Evolutionary conservation across 2,888 invertebrate species (phyloP).

Genomic region (Drosophila borealis): DNA sequence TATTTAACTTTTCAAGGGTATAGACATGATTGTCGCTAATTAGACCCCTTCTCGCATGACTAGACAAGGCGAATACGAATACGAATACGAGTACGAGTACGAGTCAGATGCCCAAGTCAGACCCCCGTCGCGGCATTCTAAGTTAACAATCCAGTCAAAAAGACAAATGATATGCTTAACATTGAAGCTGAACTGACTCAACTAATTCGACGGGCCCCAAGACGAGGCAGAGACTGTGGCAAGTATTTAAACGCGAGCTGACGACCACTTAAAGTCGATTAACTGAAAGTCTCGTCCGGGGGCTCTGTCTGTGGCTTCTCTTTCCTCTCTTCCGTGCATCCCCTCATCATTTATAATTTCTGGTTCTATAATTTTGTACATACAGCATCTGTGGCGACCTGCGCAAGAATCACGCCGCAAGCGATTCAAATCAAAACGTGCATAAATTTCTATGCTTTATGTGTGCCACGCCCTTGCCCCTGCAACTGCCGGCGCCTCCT

Average conservation of each 20-base stretch:
- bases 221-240: constrained; percentile 13
- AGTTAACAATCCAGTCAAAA: constrained; percentile 40
- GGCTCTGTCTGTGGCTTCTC: constrained; percentile 16
- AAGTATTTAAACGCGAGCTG: constrained; percentile 45
- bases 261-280: constrained; percentile 66
- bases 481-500: not conserved
- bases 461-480: constrained; percentile 6
- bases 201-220: constrained; percentile 26
- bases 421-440: constrained; percentile 68
- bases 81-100: not conserved
- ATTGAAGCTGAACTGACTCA: constrained; percentile 39
- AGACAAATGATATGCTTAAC: constrained; percentile 71
- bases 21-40: constrained; percentile 69
- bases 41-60: constrained; percentile 35
- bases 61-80: constrained; percentile 10
- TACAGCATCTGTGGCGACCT: constrained; percentile 27
- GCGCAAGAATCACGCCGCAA: constrained; percentile 43
- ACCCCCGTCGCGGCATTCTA: constrained; percentile 37
- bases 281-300: constrained; percentile 39
- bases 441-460: constrained; percentile 57
- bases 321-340: not conserved
- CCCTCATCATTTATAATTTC: constrained; percentile 32
- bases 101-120: constrained; percentile 6
- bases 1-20: constrained; percentile 27
- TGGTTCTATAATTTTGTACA: constrained; percentile 41